Conservation (phyloP, 2,113 vertebrate genomes). For the Rhea americana region DNA sequence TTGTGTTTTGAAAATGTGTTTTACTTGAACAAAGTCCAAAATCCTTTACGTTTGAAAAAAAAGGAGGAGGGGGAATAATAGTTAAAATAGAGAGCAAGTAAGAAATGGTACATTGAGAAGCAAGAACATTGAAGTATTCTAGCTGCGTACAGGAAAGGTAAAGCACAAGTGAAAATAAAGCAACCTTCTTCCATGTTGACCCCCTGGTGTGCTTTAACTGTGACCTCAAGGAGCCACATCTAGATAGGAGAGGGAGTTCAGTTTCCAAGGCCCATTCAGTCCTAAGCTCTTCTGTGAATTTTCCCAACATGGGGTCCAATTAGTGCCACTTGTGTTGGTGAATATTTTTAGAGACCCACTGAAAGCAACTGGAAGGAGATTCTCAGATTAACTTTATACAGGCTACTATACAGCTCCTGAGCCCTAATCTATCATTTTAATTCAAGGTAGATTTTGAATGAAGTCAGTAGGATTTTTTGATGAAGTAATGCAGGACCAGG, state of each 20-base stretch:
- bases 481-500: conserved; percentile 4
- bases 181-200: background rate
- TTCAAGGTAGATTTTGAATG: conserved; percentile 20
- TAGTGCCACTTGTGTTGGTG: conserved; percentile 25
- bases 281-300: background rate
- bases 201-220: background rate
- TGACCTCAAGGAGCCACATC: background rate
- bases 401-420: background rate
- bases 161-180: background rate
- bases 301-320: conserved; percentile 41
- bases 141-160: background rate
- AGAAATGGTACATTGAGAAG: background rate
- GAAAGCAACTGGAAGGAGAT: conserved; percentile 23
- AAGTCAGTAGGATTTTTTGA: conserved; percentile 14
- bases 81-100: background rate
- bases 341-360: conserved; percentile 20
- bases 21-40: background rate
- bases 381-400: conserved; percentile 29
- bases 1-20: background rate
- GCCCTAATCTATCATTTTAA: background rate
- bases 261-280: background rate
- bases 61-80: background rate
- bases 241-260: background rate
- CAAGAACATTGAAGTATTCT: background rate
- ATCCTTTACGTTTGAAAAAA: background rate